A percentile compares a stretch with the other conserved stretches of the same genome.
phyloP scores from a whole-genome alignment of 1,140 invertebrate species.

The Neodiprion virginianus region DNA sequence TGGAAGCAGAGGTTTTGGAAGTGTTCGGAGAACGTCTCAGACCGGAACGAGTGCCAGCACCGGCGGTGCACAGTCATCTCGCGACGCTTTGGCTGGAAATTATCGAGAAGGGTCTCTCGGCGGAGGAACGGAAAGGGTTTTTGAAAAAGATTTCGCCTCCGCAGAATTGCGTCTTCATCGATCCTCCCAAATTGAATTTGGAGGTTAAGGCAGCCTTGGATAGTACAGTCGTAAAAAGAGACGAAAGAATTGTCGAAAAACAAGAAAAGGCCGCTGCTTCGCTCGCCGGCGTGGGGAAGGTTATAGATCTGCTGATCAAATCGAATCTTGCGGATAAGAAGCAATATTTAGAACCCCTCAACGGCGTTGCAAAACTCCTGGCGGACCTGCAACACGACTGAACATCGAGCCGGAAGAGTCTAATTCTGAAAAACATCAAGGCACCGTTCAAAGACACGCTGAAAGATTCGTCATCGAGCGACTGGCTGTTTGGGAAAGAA shows the following conservation, averaged over 20 bases:
- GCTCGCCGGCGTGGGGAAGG: no score
- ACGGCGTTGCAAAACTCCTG: no score
- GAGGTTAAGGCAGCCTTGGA: no score
- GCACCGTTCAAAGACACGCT: slow-evolving; percentile 24
- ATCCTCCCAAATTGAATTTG: no score
- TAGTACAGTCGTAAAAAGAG: no score
- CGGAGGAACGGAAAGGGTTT: slow-evolving; percentile 11
- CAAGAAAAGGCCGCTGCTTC: no score
- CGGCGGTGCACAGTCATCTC: slow-evolving; percentile 22
- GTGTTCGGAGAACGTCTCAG: slow-evolving; percentile 24
- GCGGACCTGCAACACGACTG: no score
- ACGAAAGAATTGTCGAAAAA: no score
- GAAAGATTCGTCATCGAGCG: slow-evolving; percentile 17
- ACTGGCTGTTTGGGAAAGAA: slow-evolving; percentile 25
- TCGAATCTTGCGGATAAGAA: no score
- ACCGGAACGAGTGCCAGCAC: slow-evolving; percentile 20
- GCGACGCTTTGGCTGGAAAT: not conserved
- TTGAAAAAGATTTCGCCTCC: slow-evolving; percentile 25
- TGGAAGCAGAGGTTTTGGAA: slow-evolving; percentile 14
- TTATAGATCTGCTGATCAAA: no score
- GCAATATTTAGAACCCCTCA: no score
- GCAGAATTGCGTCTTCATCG: slow-evolving; percentile 22
- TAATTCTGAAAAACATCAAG: slow-evolving; percentile 4
- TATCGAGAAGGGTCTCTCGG: slow-evolving; percentile 14
- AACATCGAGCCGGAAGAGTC: no score